A percentile compares a stretch with the other conserved stretches of the same genome.
Conservation (phyloP, 2,797 vertebrate species). For the Xerus rutilus region DNA sequence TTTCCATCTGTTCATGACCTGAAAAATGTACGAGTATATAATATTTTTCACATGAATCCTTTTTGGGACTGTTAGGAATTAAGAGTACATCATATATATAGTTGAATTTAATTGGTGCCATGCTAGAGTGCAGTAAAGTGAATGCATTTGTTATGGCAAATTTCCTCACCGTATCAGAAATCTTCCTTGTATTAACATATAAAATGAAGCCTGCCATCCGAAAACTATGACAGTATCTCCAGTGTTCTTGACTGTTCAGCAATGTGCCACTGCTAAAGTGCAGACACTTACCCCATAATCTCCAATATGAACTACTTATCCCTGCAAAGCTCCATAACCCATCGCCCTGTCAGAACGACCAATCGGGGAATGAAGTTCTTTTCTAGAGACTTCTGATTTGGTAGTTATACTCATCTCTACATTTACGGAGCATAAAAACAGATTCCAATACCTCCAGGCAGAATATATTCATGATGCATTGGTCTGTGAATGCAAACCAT, state of each 20-base stretch:
- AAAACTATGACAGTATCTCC: constrained; percentile 10
- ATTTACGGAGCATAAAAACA: constrained; percentile 59
- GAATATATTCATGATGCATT: not conserved
- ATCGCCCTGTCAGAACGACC: not conserved
- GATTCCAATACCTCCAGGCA: constrained; percentile 38
- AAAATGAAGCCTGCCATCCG: constrained; percentile 63
- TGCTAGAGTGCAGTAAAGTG: constrained; percentile 53
- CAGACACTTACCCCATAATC: not conserved
- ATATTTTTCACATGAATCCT: constrained; percentile 72
- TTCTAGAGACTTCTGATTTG: not conserved
- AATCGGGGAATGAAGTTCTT: not conserved
- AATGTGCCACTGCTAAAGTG: not conserved
- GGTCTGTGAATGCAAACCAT: constrained; percentile 51
- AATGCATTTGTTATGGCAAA: constrained; percentile 72
- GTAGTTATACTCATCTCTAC: not conserved
- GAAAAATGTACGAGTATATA: constrained; percentile 61
- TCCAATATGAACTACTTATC: not conserved
- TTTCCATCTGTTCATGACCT: constrained; percentile 68
- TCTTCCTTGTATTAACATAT: constrained; percentile 65
- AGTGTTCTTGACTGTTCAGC: not conserved
- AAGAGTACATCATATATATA: constrained; percentile 67
- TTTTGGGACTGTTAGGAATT: constrained; percentile 72
- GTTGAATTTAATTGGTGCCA: constrained; percentile 73
- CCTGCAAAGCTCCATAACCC: not conserved
- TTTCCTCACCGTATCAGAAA: constrained; percentile 58